Base-by-base conservation (phyloP, 2,797 vertebrate species). In the Staurois parvus region DNA sequence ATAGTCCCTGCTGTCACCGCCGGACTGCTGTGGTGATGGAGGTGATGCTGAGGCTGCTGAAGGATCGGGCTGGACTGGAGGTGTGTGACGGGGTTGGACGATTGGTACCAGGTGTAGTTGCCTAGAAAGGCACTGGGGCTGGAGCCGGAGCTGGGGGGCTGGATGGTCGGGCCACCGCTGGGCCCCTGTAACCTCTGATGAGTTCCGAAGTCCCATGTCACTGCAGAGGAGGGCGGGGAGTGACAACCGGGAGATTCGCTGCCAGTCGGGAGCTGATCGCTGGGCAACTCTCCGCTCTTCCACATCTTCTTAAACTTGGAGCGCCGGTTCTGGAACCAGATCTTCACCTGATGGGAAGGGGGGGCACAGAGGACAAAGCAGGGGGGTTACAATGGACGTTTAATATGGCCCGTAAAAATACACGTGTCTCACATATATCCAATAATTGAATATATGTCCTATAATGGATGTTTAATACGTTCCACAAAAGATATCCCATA, bases 271-370 rank as follows among this genome's bases (percentile, higher is more conserved):
- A 95, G 95, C 78, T 96, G 96, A 77, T 98, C 97, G 0, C 95
- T 93, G 3, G 96, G 96, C 67, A 99, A 94, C 93, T 99, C 97
- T 29, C 97, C 97, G 88, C 96, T 98, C 88, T 99, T 99, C 98
- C 98, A 99, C 95, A 99, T 94, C 93, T 99, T 99, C 93, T 98
- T 99, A 91, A 99, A 99, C 91, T 99, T 99, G 76, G 98, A 99
- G 40, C 98, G 95, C 45, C 98, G 97, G 91, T 99, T 99, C 91
- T 99, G 98, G 93, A 99, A 99, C 98, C 98, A 99, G 90, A 99
- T 99, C 92, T 99, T 99, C 75, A 99, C 96, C 98, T 98, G 69
- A n/a, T n/a, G n/a, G n/a, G n/a, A n/a, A n/a, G n/a, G 56, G 13
- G 88, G 67, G 45, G 0, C 37, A 88, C 56, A 75, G 86, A 87